Percentiles rank a stretch among this genome's conserved stretches.
These are phyloP conservation scores for Orthosia incerta DNA, from an alignment of 2,888 invertebrate species.

Conservation along the genomic window DNA sequence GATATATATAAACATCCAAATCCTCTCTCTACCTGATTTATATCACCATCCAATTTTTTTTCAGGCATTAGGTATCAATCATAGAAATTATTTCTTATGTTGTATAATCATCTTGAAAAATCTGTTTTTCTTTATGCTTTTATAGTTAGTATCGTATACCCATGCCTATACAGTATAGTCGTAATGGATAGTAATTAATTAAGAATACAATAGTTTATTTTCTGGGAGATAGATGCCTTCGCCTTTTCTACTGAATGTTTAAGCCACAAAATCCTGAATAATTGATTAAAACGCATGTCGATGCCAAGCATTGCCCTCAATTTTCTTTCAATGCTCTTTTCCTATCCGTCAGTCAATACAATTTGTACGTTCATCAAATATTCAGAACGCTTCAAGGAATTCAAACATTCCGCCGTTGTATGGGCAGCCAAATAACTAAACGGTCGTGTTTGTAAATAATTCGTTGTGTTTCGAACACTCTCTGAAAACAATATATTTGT, in stretches of 20 bases:
- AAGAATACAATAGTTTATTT: background rate
- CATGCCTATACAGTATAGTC: no score
- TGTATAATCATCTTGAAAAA: no score
- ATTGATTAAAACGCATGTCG: slow-evolving; percentile 21
- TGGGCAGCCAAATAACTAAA: slow-evolving; percentile 23
- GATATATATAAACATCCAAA: no score
- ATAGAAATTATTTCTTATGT: no score
- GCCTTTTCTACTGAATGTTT: background rate
- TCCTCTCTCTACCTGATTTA: no score
- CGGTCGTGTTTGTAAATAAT: slow-evolving; percentile 36
- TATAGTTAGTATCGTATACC: no score
- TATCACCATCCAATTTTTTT: no score
- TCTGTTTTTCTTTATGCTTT: no score
- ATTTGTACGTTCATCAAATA: slow-evolving; percentile 57
- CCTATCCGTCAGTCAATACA: slow-evolving; percentile 46
- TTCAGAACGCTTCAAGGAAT: slow-evolving; percentile 50
- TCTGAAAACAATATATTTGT: slow-evolving; percentile 35
- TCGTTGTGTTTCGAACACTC: background rate
- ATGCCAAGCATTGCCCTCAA: slow-evolving; percentile 43
- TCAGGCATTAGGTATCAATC: no score
- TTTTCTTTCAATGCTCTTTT: slow-evolving; percentile 40
- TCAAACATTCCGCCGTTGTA: slow-evolving; percentile 20
- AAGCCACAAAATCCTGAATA: slow-evolving; percentile 29
- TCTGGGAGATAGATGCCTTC: background rate
- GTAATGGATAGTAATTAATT: background rate